A percentile compares a stretch with the other conserved stretches of the same genome.
Evolutionary conservation across 2,113 vertebrate species (phyloP).

Genomic region (pig (Sus scrofa)): DNA sequence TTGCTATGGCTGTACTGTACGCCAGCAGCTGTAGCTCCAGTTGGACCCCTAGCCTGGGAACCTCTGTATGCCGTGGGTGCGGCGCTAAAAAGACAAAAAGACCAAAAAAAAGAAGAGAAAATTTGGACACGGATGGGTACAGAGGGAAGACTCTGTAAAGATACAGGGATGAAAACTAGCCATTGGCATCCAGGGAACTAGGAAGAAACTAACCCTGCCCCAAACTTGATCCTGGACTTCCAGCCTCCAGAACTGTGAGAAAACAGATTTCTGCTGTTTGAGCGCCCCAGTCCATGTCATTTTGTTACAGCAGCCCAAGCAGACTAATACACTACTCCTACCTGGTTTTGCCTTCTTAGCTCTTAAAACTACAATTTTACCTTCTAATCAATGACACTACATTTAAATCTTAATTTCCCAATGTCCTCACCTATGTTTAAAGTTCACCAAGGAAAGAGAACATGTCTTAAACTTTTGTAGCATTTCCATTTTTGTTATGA

Average conservation of each 20-base stretch:
- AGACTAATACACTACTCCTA: background rate
- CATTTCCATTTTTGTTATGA: background rate
- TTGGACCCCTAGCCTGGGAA: too few relatives aligned
- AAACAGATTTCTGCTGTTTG: background rate
- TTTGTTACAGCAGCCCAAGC: background rate
- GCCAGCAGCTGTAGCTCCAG: too few relatives aligned
- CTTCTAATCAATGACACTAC: background rate
- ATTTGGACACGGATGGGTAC: background rate
- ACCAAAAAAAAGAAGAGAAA: background rate
- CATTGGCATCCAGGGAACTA: background rate
- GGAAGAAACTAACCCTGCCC: background rate
- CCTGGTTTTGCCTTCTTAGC: too few relatives aligned
- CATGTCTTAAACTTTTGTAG: background rate
- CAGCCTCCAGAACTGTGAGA: background rate
- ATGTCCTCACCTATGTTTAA: background rate
- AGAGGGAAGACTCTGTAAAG: background rate
- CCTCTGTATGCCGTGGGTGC: too few relatives aligned
- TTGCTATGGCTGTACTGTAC: too few relatives aligned
- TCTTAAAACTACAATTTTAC: conserved; percentile 7
- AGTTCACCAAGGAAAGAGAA: background rate
- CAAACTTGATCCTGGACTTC: background rate
- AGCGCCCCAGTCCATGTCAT: background rate
- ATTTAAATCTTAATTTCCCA: background rate
- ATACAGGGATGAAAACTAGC: background rate
- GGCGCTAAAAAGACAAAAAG: too few relatives aligned